Base-by-base conservation (phyloP, 2,797 vertebrate species). In the Poeciliopsis turneri region DNA sequence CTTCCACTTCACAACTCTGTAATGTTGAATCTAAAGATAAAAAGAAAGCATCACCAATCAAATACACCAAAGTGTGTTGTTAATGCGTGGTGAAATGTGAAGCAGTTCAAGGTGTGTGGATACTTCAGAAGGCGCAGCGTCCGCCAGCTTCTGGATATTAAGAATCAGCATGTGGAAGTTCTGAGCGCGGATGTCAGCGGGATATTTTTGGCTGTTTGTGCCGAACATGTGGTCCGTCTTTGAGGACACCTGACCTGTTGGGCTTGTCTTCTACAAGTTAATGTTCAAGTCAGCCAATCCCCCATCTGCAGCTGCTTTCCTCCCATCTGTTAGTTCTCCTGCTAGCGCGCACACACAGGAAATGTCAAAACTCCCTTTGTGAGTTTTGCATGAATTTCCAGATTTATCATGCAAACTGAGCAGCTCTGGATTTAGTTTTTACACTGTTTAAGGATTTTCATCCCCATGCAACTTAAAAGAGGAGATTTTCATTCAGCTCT, bases 251-350 rank as follows among this genome's bases (percentile, higher is more conserved):
- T 91, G 89, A 93, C 87, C 89, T 78, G 81, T 87, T 45, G 1
- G 74, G 78, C 78, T 45, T 75, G 70, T 81, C 82, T 85, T 82
- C 82, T 85, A 72, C 88, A 86, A 86, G 85, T 90, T 89, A 92
- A 83, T 84, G 82, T 89, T 84, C 81, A 86, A 84, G 71, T 88
- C 74, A 74, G 84, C 82, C 79, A 77, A 39, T 74, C 74, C 74
- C 41, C 84, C 84, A 86, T 88, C 86, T 89, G 87, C 79, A 90
- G 78, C 79, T 84, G 80, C 87, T 87, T 89, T 86, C 72, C 23
- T 82, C 79, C 90, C 92, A 95, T 93, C 93, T 94, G 92, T 87
- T 75, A 74, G 33, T 13, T 30, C 39, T 68, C 49, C 75, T 80
- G 74, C 55, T 36, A 72, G 79, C 70, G 1, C 51, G 68, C 66